A percentile compares a stretch with the other conserved stretches of the same genome.
These are phyloP conservation scores for Solenodon paradoxus DNA, from an alignment of 2,113 vertebrate species.

Conservation along the genomic window DNA sequence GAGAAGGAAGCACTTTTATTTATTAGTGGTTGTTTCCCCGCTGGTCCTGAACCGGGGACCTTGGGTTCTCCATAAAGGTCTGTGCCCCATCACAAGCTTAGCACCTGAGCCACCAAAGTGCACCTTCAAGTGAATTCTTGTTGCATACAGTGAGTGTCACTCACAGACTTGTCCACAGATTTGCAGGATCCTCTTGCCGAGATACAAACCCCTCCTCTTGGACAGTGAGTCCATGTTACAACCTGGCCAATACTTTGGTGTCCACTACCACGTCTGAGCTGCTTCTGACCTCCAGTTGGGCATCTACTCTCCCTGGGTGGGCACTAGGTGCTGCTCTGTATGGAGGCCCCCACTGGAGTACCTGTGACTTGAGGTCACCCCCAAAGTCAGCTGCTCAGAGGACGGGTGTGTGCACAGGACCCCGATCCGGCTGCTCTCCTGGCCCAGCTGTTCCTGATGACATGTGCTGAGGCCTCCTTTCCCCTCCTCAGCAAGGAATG, in stretches of 20 bases:
- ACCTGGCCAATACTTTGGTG: background rate
- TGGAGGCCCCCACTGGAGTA: background rate
- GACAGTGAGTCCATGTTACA: background rate
- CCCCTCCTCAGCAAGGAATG: conserved; percentile 49
- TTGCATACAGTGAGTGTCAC: too few species aligned
- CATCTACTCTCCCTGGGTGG: background rate
- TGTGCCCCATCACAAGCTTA: too few species aligned
- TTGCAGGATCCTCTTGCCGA: background rate
- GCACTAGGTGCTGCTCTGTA: background rate
- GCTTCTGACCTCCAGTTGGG: background rate
- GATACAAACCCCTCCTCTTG: background rate
- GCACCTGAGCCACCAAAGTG: too few species aligned
- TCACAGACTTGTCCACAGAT: background rate
- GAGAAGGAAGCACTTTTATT: too few species aligned
- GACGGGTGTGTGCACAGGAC: background rate
- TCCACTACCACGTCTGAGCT: background rate
- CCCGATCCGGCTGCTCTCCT: background rate
- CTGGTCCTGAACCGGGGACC: too few species aligned
- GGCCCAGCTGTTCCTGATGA: background rate
- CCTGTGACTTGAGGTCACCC: background rate
- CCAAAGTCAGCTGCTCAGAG: background rate
- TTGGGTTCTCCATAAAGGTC: too few species aligned
- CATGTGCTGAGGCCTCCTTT: background rate
- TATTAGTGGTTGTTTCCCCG: too few species aligned
- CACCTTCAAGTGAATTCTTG: background rate